These are phyloP conservation scores for Megatriorchis doriae DNA, from an alignment of 2,113 vertebrate genomes.

Conservation along the genomic window DNA sequence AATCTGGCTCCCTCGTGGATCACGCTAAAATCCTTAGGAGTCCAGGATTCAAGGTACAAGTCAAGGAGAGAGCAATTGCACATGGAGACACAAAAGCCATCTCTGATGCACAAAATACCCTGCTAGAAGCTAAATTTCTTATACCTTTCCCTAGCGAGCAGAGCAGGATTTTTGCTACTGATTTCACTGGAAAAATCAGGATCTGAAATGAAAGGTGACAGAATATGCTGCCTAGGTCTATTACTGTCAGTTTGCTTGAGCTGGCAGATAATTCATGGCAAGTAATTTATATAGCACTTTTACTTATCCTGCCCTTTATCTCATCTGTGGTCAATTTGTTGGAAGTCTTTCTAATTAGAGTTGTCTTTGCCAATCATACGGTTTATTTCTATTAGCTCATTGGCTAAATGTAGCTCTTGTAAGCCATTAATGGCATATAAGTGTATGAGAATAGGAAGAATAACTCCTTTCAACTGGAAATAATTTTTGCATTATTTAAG, in stretches of 20 bases:
- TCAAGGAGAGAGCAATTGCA: neutral
- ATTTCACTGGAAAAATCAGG: neutral
- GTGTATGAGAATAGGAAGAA: slow-evolving; percentile 20
- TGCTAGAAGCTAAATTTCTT: neutral
- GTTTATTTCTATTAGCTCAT: slow-evolving; percentile 43
- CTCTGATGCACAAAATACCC: neutral
- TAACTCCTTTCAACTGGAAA: slow-evolving; percentile 35
- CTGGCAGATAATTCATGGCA: slow-evolving; percentile 48
- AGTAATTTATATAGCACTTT: slow-evolving; percentile 59
- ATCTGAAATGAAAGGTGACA: slow-evolving; percentile 42
- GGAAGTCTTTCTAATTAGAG: slow-evolving; percentile 56
- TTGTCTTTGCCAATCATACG: slow-evolving; percentile 47
- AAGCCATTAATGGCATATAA: slow-evolving; percentile 19
- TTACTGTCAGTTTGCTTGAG: slow-evolving; percentile 20
- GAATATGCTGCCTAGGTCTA: slow-evolving; percentile 36
- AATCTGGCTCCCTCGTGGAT: neutral
- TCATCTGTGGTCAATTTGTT: slow-evolving; percentile 62
- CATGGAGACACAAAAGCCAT: neutral
- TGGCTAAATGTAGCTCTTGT: slow-evolving; percentile 35
- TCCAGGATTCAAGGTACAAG: neutral
- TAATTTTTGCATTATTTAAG: slow-evolving; percentile 40
- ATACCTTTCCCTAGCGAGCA: neutral
- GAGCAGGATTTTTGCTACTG: neutral
- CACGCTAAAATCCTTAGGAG: neutral
- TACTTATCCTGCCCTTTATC: slow-evolving; percentile 58